These are phyloP conservation scores for Malurus elegans DNA, from an alignment of 2,113 vertebrate genomes.

Conservation along the genomic window DNA sequence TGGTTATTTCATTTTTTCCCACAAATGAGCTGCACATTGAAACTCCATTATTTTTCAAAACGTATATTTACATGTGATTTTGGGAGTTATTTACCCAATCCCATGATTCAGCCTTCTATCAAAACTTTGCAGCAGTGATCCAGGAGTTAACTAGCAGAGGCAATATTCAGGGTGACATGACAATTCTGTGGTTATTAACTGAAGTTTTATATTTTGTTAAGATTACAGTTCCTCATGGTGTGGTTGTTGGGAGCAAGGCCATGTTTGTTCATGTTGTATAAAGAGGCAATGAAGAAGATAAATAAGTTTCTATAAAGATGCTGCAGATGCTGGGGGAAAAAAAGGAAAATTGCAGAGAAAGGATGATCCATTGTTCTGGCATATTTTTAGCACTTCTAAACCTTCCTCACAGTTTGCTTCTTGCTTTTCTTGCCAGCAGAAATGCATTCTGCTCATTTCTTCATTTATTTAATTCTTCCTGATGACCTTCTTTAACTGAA, in stretches of 20 bases:
- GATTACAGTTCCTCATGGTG: not conserved
- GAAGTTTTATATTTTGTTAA: not conserved
- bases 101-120: not conserved
- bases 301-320: not conserved
- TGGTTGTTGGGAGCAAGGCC: not conserved
- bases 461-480: conserved; percentile 8
- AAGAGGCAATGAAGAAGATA: not conserved
- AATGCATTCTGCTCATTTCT: conserved; percentile 6
- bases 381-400: conserved; percentile 46
- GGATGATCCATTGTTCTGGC: conserved; percentile 12
- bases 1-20: not conserved
- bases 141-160: not conserved
- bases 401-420: conserved; percentile 17
- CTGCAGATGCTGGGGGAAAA: not conserved
- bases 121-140: not conserved
- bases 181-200: not conserved
- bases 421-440: conserved; percentile 40
- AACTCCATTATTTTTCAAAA: not conserved
- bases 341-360: not conserved
- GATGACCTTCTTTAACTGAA: conserved; percentile 32
- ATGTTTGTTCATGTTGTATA: not conserved
- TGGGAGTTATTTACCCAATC: not conserved
- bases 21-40: not conserved
- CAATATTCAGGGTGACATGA: not conserved
- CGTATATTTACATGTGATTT: not conserved